Evolutionary conservation across 2,797 vertebrate species (phyloP).

Genomic region (Alcedo atthis): DNA sequence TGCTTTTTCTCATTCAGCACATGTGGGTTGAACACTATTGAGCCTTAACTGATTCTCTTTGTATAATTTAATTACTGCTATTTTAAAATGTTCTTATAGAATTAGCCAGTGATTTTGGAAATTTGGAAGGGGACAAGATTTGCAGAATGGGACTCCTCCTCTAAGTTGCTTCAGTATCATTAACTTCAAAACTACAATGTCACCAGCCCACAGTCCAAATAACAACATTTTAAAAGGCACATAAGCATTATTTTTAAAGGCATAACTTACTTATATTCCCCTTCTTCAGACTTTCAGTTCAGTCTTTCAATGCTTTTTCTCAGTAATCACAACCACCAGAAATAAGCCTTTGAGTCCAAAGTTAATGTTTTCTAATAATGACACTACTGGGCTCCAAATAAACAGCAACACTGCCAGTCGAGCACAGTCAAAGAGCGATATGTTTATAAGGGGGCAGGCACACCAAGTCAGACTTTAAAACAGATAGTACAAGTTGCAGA

Average conservation of each 20-base stretch:
- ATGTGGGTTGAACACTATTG: not conserved
- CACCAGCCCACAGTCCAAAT: not conserved
- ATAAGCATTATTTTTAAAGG: not conserved
- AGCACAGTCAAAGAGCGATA: not conserved
- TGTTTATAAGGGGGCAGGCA: not conserved
- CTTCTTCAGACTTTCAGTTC: not conserved
- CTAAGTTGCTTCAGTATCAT: not conserved
- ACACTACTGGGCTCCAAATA: not conserved
- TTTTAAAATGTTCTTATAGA: not conserved
- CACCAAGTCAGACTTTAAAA: not conserved
- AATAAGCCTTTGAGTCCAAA: not conserved
- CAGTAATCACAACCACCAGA: not conserved
- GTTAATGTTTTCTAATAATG: not conserved
- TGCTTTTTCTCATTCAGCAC: not conserved
- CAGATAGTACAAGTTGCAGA: not conserved
- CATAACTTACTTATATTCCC: not conserved
- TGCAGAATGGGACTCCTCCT: not conserved
- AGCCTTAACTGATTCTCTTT: not conserved
- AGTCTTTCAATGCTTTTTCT: not conserved
- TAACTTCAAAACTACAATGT: not conserved
- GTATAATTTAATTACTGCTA: not conserved
- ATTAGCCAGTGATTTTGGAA: not conserved
- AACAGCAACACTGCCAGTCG: not conserved
- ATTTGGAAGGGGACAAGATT: not conserved
- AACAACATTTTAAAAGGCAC: not conserved